Base-by-base conservation (phyloP, 1,140 invertebrate genomes). In the Lethrus apterus region DNA sequence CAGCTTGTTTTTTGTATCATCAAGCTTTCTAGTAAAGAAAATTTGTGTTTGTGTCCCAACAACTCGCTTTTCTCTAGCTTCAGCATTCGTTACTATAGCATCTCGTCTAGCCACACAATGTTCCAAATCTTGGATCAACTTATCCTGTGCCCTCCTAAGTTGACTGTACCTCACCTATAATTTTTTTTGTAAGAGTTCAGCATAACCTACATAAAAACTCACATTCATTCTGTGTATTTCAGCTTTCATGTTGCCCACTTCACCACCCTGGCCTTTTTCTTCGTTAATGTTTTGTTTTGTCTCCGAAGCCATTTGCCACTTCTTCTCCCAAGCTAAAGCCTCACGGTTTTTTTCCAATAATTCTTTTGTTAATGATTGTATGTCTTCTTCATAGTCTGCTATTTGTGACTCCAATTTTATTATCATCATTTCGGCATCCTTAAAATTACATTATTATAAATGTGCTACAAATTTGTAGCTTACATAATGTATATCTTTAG, bases 151-250 rank as follows among this genome's bases (percentile, higher is more conserved):
- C 45, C 80, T 81, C 34, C 72, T 76, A 1, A 90, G 63, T 56
- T 89, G 81, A 30, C 71, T 69, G 21, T 74, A 75, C 46, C 81
- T 67, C 2, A 79, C 73, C 74, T 76, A 38, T 31, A 18, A 44
- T 31, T 9, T 4, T 17, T 15, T 44, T 44, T 5, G 13, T 44
- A 18, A 13, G 3, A 24, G 8, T 13, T 19, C 15, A 44, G 13
- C 5, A 17, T 8, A 3, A 31, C 31, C 15, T 33, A 8, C 4
- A 14, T 4, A 13, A 26, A n/a, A 7, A 51, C 51, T 60, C 46
- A 83, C 80, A 66, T 84, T 76, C 87, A 90, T 90, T 55, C 81
- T 75, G 58, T 88, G 86, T 60, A 90, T 89, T 70, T 89, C 86
- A 38, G 69, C 72, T 64, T 77, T 84, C 83, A 90, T 86, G 10